Evolutionary conservation across 2,888 invertebrate genomes (phyloP).

Genomic region (Ennomos erosarius): DNA sequence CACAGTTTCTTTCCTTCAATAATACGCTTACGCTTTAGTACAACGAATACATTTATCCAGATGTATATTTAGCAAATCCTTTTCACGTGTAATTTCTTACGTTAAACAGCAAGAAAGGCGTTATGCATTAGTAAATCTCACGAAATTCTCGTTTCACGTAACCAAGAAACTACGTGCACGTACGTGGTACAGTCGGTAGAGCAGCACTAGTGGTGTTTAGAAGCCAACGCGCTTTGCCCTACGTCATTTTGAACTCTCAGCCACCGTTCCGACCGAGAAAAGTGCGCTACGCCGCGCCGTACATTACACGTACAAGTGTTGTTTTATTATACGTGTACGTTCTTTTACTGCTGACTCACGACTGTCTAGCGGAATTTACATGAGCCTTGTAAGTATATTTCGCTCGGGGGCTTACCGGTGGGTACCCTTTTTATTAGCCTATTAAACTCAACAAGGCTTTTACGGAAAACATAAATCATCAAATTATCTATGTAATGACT

Average conservation of each 20-base stretch:
- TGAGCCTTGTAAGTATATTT: constrained; percentile 39
- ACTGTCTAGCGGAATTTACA: constrained; percentile 45
- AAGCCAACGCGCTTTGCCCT: constrained; percentile 41
- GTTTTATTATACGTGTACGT: constrained; percentile 49
- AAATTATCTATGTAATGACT: constrained; percentile 55
- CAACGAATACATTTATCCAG: no score
- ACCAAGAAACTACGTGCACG: constrained; percentile 38
- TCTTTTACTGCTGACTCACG: constrained; percentile 45
- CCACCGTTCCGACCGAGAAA: constrained; percentile 36
- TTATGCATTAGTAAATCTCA: constrained; percentile 34
- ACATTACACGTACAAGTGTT: constrained; percentile 39
- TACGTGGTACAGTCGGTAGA: constrained; percentile 36
- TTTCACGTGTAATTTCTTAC: no score
- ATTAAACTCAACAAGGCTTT: constrained; percentile 57
- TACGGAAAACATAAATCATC: constrained; percentile 57
- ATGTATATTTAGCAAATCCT: no score
- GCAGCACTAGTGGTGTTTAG: constrained; percentile 45
- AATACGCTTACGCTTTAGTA: no score
- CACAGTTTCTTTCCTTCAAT: no score
- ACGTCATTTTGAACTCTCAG: constrained; percentile 39
- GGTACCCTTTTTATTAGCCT: constrained; percentile 55
- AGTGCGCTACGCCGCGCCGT: constrained; percentile 30
- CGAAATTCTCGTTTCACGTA: constrained; percentile 42
- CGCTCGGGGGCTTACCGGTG: constrained; percentile 31
- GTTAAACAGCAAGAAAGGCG: no score